Conservation (phyloP, 2,888 invertebrate species). For the Watsonalla binaria region DNA sequence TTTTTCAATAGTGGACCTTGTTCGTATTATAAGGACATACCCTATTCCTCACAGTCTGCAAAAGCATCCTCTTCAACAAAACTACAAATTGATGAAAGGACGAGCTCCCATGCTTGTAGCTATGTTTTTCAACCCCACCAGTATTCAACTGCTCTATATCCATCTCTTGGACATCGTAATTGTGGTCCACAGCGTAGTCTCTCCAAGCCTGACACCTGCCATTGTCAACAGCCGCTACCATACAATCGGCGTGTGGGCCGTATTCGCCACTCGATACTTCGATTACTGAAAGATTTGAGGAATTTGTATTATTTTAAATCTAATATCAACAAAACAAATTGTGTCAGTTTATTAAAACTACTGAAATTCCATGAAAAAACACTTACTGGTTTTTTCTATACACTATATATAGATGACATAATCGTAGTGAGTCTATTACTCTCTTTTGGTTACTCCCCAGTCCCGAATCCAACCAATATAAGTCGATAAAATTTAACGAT, state of each 20-base stretch:
- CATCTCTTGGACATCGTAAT: constrained; percentile 31
- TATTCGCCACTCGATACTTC: constrained; percentile 91
- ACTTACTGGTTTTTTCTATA: no score
- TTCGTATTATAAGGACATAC: no score
- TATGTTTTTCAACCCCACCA: constrained; percentile 64
- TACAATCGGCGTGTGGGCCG: constrained; percentile 82
- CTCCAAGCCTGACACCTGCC: constrained; percentile 79
- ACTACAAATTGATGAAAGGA: constrained; percentile 83
- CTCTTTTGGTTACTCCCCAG: no score
- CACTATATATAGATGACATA: no score
- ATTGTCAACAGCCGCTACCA: constrained; percentile 84
- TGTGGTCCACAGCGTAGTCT: constrained; percentile 38
- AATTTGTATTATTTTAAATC: no score
- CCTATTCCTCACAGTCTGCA: constrained; percentile 87
- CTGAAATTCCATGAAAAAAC: no score
- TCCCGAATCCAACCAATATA: no score
- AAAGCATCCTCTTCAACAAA: constrained; percentile 82
- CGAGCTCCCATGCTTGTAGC: constrained; percentile 76
- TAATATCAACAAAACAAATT: no score
- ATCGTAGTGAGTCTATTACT: no score
- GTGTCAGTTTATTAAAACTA: no score
- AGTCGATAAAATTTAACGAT: no score
- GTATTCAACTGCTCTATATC: constrained; percentile 66
- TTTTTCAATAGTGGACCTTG: background rate
- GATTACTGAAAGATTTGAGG: constrained; percentile 79